phyloP scores from a whole-genome alignment of 2,888 invertebrate species.

The Automeris io region DNA sequence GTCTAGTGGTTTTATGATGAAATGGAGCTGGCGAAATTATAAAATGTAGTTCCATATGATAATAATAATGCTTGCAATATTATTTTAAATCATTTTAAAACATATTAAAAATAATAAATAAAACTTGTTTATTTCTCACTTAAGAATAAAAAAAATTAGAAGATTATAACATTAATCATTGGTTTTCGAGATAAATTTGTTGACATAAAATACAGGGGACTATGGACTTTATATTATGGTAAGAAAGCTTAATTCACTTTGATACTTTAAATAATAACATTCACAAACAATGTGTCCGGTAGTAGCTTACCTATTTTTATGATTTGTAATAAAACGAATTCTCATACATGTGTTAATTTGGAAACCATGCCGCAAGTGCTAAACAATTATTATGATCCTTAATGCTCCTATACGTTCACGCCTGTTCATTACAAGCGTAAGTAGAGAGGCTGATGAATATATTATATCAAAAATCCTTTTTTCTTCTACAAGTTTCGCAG shows the following conservation, averaged over 20 bases:
- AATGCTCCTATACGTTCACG: background rate
- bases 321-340: constrained; percentile 15
- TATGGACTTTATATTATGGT: background rate
- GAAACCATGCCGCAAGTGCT: constrained; percentile 17
- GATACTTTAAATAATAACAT: background rate
- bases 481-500: too few relatives aligned
- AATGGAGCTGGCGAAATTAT: too few relatives aligned
- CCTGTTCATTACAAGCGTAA: background rate
- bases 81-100: background rate
- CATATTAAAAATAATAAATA: background rate
- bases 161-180: background rate
- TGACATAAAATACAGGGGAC: background rate
- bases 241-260: background rate
- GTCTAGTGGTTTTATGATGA: too few relatives aligned
- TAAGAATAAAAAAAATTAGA: background rate
- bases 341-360: constrained; percentile 24
- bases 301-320: constrained; percentile 7
- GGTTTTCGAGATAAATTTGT: background rate
- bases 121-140: background rate
- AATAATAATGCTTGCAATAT: too few relatives aligned
- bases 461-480: too few relatives aligned
- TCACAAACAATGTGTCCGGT: constrained; percentile 6
- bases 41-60: too few relatives aligned
- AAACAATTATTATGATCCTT: constrained; percentile 9
- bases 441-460: too few relatives aligned